These are phyloP conservation scores for Balanococcus diminutus DNA, from an alignment of 2,888 invertebrate species.

Conservation along the genomic window DNA sequence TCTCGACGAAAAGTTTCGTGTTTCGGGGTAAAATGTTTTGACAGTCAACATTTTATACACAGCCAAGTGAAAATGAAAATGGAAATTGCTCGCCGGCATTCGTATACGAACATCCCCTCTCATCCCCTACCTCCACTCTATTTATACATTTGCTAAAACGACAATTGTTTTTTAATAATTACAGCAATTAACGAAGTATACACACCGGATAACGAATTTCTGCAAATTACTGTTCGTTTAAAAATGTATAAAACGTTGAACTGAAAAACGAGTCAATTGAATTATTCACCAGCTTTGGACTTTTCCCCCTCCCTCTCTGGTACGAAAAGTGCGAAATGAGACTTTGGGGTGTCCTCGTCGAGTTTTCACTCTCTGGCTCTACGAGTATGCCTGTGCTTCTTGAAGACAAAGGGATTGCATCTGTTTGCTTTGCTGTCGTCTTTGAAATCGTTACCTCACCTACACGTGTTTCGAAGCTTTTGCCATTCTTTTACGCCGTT, in stretches of 20 bases:
- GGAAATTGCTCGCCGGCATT: not conserved
- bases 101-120: not conserved
- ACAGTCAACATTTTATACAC: not conserved
- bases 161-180: not conserved
- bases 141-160: not conserved
- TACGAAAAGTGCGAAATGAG: not conserved
- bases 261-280: slow-evolving; percentile 8
- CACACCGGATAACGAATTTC: not conserved
- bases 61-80: not conserved
- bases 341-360: not conserved
- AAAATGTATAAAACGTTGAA: slow-evolving; percentile 1
- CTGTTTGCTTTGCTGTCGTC: not conserved
- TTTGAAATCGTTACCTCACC: not conserved
- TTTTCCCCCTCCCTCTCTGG: not conserved
- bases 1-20: not conserved
- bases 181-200: not conserved
- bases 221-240: not conserved
- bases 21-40: not conserved
- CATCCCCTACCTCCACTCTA: not conserved
- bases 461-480: not conserved
- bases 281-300: not conserved
- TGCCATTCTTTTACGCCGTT: not conserved
- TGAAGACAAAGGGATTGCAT: not conserved
- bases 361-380: not conserved
- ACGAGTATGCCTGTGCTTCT: not conserved